phyloP scores from a whole-genome alignment of 2,888 invertebrate genomes.

The Isotomurus palustris region DNA sequence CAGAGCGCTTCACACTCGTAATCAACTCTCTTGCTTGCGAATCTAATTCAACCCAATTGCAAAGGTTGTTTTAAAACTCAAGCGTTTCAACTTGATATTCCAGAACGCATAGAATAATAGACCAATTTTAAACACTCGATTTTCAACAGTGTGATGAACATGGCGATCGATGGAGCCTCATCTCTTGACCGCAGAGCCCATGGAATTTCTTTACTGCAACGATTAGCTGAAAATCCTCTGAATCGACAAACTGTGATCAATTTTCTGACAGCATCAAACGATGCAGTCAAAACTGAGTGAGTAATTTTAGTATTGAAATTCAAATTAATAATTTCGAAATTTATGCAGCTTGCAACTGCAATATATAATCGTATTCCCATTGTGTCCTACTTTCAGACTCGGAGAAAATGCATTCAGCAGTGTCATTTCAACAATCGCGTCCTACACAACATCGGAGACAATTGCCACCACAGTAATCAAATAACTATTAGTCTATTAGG shows the following conservation, averaged over 20 bases:
- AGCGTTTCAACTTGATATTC: not conserved
- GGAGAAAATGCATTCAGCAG: not conserved
- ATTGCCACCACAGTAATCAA: not conserved
- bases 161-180: no score
- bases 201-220: slow-evolving; percentile 3
- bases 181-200: not conserved
- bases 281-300: not conserved
- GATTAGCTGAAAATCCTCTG: not conserved
- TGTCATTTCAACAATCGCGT: not conserved
- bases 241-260: not conserved
- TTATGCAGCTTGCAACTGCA: not conserved
- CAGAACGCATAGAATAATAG: not conserved
- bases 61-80: not conserved
- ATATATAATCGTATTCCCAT: not conserved
- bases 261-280: not conserved
- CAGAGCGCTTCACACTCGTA: not conserved
- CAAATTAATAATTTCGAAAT: not conserved
- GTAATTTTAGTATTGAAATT: not conserved
- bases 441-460: not conserved
- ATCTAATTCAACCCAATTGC: not conserved
- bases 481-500: no score
- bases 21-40: slow-evolving; percentile 15
- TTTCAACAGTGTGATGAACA: no score
- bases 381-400: not conserved
- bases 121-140: not conserved